These are phyloP conservation scores for Notothenia coriiceps DNA, from an alignment of 2,113 vertebrate species.

Conservation along the genomic window DNA sequence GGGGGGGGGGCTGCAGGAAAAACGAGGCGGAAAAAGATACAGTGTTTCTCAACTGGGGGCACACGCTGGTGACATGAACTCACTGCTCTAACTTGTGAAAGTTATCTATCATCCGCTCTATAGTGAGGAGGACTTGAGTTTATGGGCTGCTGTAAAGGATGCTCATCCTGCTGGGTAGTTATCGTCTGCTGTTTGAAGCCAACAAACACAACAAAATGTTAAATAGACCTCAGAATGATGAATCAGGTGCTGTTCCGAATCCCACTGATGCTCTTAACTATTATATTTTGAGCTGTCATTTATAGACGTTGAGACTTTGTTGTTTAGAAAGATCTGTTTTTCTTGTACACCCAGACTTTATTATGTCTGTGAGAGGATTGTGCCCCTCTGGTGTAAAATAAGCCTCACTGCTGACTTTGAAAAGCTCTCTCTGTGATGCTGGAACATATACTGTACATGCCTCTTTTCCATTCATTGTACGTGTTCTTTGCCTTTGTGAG, in stretches of 20 bases:
- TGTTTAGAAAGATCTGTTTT: conserved; percentile 27
- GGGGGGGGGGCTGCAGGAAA: conserved; percentile 35
- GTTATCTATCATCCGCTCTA: conserved; percentile 44
- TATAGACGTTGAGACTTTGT: conserved; percentile 29
- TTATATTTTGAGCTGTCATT: conserved; percentile 14
- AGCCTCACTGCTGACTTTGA: not conserved
- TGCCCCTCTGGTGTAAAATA: not conserved
- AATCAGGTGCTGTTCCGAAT: conserved; percentile 40
- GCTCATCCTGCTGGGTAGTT: conserved; percentile 49
- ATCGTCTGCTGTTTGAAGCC: conserved; percentile 32
- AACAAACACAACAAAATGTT: conserved; percentile 58
- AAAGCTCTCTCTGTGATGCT: not conserved
- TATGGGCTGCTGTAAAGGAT: conserved; percentile 47
- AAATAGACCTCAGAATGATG: conserved; percentile 49
- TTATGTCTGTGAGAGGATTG: not conserved
- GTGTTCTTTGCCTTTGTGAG: conserved; percentile 4
- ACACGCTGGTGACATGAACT: conserved; percentile 38
- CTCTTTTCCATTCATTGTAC: not conserved
- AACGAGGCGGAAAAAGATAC: conserved; percentile 6
- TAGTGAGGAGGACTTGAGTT: conserved; percentile 48
- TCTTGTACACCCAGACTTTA: not conserved
- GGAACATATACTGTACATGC: not conserved
- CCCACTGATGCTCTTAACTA: conserved; percentile 5
- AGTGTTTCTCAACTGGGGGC: conserved; percentile 44
- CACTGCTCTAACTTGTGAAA: conserved; percentile 55